A percentile compares a stretch with the other conserved stretches of the same genome.
Conservation (phyloP, 92 coral and sea anemone genomes). For the Pocillopora meandrina region DNA sequence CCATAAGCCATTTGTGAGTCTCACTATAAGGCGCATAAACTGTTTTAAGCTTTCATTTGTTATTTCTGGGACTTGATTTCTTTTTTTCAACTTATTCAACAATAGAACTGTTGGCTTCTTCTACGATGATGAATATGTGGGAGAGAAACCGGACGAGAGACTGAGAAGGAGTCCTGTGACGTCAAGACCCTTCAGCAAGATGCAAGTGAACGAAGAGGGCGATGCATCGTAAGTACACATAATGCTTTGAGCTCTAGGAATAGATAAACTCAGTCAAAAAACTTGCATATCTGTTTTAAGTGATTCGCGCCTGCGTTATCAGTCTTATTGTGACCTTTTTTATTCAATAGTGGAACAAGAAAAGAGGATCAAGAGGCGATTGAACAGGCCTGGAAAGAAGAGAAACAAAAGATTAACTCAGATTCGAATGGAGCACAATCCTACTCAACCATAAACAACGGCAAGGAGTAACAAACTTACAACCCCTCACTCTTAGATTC, state of each 20-base stretch:
- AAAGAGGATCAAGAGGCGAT: constrained; percentile 62
- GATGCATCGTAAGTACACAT: constrained; percentile 43
- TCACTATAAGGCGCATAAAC: too few species aligned
- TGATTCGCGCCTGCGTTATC: neutral
- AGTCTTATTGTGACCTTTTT: too few species aligned
- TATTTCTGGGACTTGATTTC: neutral
- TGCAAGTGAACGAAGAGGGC: constrained; percentile 26
- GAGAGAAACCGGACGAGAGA: constrained; percentile 88
- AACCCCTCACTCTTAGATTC: neutral
- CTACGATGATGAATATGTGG: constrained; percentile 87
- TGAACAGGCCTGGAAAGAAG: constrained; percentile 67
- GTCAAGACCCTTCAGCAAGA: constrained; percentile 79
- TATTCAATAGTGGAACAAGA: constrained; percentile 35
- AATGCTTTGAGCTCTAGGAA: neutral
- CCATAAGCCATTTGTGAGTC: too few species aligned
- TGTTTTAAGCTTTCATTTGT: neutral
- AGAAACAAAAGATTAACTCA: constrained; percentile 58
- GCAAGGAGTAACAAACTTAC: neutral
- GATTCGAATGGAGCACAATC: constrained; percentile 59
- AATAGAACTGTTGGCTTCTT: constrained; percentile 79
- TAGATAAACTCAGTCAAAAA: too few species aligned
- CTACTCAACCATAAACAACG: constrained; percentile 62
- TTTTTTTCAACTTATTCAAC: neutral
- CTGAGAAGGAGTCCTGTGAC: constrained; percentile 84
- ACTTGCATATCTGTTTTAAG: too few species aligned